Percentiles rank a stretch among this genome's conserved stretches.
Conservation (phyloP, 2,888 invertebrate species). For the Pediacus dermestoides region DNA sequence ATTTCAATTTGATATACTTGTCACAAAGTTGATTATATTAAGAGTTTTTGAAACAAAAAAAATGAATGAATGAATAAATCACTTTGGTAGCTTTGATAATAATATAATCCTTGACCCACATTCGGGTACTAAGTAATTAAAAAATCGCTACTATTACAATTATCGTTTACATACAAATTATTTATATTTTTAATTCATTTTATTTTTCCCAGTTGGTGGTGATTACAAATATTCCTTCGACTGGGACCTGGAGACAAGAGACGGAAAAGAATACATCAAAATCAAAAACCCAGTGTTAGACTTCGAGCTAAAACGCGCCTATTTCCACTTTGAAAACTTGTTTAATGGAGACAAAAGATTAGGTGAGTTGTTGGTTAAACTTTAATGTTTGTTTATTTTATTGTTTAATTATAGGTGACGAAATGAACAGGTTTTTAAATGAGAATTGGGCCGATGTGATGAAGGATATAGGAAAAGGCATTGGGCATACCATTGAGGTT, state of each 20-base stretch:
- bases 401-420: constrained; percentile 23
- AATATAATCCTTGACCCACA: too few species aligned
- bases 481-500: constrained; percentile 2
- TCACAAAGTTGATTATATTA: too few species aligned
- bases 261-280: constrained; percentile 20
- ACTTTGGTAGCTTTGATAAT: too few species aligned
- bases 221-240: constrained; percentile 11
- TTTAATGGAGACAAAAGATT: constrained; percentile 30
- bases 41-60: too few species aligned
- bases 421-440: constrained; percentile 34
- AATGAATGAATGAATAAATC: too few species aligned
- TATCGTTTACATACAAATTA: too few species aligned
- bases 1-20: constrained; percentile 1
- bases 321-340: constrained; percentile 26
- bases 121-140: too few species aligned
- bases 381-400: neutral
- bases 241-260: constrained; percentile 15
- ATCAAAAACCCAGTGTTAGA: constrained; percentile 9
- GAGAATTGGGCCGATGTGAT: constrained; percentile 31
- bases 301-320: constrained; percentile 17
- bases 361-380: constrained; percentile 18
- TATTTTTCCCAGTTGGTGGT: constrained; percentile 16
- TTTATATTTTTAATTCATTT: neutral
- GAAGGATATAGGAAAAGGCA: constrained; percentile 19
- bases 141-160: constrained; percentile 1